Base-by-base conservation (phyloP, 2,888 invertebrate genomes). In the Bimastos eiseni region DNA sequence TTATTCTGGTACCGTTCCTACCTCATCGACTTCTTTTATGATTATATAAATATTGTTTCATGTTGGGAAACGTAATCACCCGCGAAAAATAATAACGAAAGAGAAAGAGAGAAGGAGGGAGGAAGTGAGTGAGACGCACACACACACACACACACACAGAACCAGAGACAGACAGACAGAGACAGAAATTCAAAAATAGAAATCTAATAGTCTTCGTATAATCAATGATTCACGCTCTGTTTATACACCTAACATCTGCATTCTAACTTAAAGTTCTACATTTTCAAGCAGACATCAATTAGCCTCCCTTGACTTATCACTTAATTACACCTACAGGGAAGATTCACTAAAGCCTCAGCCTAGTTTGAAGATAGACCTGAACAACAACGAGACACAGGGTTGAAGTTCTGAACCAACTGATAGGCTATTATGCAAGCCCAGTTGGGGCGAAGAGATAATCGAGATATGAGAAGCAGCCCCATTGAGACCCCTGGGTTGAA, bases 41-140 rank as follows among this genome's bases (percentile, higher is more conserved):
- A 13, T 5, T 11, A 17, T 49, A 17, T 4, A 21, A 49, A 49
- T 49, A 49, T 1, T 49, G 21, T 49, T 49, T 21, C 24, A 49
- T 21, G 49, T 49, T 49, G 15, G 6, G 21, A 49, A 49, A 84
- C 33, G 33, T 11, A 15, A 33, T 15, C 33, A 15, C 19, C 84
- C 13, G 2, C n/a, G 91, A 89, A 84, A 91, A 90, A 92, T 90
- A 89, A 70, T 90, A 90, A 92, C 83, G 90, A 89, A 70, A 84
- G 89, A 91, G 91, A 91, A 91, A 91, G 91, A 92, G 90, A 90
- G 91, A 92, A 89, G 92, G 88, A 90, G 90, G 89, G 89, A 89
- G 37, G 36, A 90, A 92, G 70, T 89, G 90, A 90, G 90, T 89
- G 92, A 90, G 83, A 90, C 90, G 92, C 90, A 90, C 90, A 90